Evolutionary conservation across 2,888 invertebrate genomes (phyloP).

Genomic region (Aricia artaxerxes): DNA sequence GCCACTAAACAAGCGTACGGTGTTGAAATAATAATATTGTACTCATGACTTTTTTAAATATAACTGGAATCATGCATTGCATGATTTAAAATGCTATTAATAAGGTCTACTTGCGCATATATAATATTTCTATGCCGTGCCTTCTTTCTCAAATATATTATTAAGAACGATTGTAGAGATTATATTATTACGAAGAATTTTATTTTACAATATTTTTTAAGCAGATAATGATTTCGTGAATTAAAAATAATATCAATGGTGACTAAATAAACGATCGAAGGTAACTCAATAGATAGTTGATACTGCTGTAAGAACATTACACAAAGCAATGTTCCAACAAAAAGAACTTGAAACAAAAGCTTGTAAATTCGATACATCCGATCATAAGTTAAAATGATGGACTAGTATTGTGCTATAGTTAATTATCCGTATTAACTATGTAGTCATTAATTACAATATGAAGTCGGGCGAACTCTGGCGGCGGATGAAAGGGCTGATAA

Average conservation of each 20-base stretch:
- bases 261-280: background rate
- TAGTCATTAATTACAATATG: conserved; percentile 74
- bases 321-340: background rate
- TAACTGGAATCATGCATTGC: too few relatives aligned
- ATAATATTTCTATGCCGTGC: too few relatives aligned
- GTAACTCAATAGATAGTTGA: background rate
- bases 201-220: too few relatives aligned
- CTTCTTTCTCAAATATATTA: too few relatives aligned
- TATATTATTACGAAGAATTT: too few relatives aligned
- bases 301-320: background rate
- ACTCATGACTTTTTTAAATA: too few relatives aligned
- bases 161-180: too few relatives aligned
- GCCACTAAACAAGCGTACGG: background rate
- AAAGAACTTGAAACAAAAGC: conserved; percentile 8
- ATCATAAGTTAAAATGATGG: conserved; percentile 50
- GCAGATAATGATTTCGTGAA: background rate
- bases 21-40: background rate
- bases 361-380: conserved; percentile 32
- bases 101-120: too few relatives aligned
- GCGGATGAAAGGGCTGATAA: conserved; percentile 77
- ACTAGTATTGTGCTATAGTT: conserved; percentile 54
- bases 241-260: background rate
- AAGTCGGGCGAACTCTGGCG: conserved; percentile 72
- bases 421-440: conserved; percentile 61
- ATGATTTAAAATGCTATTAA: too few relatives aligned